These are phyloP conservation scores for Pangasius macronema DNA, from an alignment of 2,797 vertebrate genomes.

Conservation along the genomic window DNA sequence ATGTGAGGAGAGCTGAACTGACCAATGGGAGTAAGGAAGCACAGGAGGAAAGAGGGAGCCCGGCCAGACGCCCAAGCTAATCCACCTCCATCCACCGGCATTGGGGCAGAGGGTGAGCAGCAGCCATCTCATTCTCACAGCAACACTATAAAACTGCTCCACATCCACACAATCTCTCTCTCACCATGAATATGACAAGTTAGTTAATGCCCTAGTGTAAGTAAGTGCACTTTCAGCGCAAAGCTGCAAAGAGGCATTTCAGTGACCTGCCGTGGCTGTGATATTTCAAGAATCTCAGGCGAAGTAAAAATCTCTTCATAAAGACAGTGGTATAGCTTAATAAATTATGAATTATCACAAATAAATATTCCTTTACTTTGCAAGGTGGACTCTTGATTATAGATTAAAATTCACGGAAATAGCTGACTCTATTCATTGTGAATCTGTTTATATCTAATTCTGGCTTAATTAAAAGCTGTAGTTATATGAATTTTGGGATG, in stretches of 20 bases:
- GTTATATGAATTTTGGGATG: not conserved
- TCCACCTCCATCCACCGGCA: slow-evolving; percentile 63
- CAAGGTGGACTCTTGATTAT: not conserved
- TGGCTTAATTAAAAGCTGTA: slow-evolving; percentile 14
- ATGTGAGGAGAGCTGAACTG: slow-evolving; percentile 74
- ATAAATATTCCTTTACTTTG: slow-evolving; percentile 22
- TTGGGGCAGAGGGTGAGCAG: slow-evolving; percentile 63
- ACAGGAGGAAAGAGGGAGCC: slow-evolving; percentile 68
- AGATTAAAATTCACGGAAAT: slow-evolving; percentile 12
- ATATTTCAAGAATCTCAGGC: slow-evolving; percentile 20
- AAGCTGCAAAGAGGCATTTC: not conserved
- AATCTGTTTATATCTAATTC: not conserved
- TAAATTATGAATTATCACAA: slow-evolving; percentile 41
- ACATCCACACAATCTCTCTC: slow-evolving; percentile 49
- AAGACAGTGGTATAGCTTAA: not conserved
- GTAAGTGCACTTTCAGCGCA: slow-evolving; percentile 1
- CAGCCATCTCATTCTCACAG: slow-evolving; percentile 59
- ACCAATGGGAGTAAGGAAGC: slow-evolving; percentile 73
- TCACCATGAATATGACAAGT: slow-evolving; percentile 58
- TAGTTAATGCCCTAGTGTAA: slow-evolving; percentile 27
- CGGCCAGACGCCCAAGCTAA: slow-evolving; percentile 71
- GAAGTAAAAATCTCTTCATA: slow-evolving; percentile 10
- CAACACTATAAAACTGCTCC: slow-evolving; percentile 66
- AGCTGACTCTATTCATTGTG: not conserved
- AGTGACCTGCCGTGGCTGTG: not conserved